Base-by-base conservation (phyloP, 2,113 vertebrate genomes). In the Trichechus manatus region DNA sequence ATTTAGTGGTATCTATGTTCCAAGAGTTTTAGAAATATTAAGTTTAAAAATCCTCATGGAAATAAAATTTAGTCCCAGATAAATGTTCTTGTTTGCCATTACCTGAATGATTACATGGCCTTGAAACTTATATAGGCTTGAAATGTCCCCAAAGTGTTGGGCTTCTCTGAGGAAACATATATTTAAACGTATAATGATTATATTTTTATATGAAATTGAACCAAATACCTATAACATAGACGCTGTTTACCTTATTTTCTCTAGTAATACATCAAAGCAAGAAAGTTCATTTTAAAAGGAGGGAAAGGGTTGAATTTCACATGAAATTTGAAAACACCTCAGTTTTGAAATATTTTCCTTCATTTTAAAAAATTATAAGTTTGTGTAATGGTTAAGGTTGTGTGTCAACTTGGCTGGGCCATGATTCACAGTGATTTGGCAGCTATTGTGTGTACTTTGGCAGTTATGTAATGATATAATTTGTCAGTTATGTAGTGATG, bases 211-310 rank as follows among this genome's bases (percentile, higher is more conserved):
- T 25, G 22, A 94, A 97, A 93, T 79, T 79, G 64, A 95, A 95
- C 31, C 75, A 90, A 88, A 78, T 75, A 77, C 81, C 89, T 6
- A 0, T 92, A 95, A 83, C n/a, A 29, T 79, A 94, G 39, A 25
- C 5, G 8, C 25, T 31, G 42, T 92, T 96, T 89, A 61, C 79
- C 68, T 97, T 96, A 77, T 93, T 96, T 95, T 91, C 75, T 95
- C n/a, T 86, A 91, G 79, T 91, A 87, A 96, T 94, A 91, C 5
- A 91, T 97, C 78, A 98, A 95, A 96, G 89, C 9, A 77, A 93
- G 56, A 80, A 81, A 80, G 44, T 15, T 83, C 13, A 13, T 89
- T 93, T 92, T 93, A n/a, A 77, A 94, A 92, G 78, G 7, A 39
- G 11, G 33, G 8, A 59, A 6, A 42, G 61, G 15, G 15, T 79